Conservation (phyloP, 2,797 vertebrate genomes). For the Clarias pachynema region DNA sequence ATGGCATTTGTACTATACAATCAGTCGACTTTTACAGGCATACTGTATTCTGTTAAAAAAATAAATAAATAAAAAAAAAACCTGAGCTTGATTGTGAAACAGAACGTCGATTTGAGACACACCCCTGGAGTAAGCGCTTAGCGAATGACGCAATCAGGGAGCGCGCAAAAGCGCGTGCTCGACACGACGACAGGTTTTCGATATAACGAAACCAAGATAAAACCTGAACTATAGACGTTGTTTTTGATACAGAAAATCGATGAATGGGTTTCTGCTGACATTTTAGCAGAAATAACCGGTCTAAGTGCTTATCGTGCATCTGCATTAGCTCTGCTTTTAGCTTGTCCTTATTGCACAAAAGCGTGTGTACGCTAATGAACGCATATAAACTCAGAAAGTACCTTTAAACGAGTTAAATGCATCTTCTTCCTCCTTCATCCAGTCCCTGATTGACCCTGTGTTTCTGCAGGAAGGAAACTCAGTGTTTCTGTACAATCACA, state of each 20-base stretch:
- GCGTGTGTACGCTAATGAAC: no score
- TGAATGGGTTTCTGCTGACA: not conserved
- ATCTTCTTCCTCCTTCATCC: not conserved
- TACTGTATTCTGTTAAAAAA: no score
- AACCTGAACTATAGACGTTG: not conserved
- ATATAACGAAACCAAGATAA: not conserved
- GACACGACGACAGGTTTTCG: not conserved
- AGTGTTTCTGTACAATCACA: slow-evolving; percentile 41
- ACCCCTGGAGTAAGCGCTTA: not conserved
- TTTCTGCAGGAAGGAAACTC: slow-evolving; percentile 1
- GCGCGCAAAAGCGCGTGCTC: slow-evolving; percentile 30
- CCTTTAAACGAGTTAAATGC: not conserved
- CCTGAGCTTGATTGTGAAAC: not conserved
- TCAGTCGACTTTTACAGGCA: no score
- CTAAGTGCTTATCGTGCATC: not conserved
- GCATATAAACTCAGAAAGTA: not conserved
- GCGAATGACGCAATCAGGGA: slow-evolving; percentile 11
- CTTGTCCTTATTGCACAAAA: not conserved
- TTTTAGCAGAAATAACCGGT: not conserved
- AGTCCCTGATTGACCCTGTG: not conserved
- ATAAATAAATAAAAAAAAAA: no score
- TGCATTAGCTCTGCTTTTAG: not conserved
- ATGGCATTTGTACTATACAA: not conserved
- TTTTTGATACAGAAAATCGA: not conserved
- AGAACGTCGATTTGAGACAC: slow-evolving; percentile 7